A percentile compares a stretch with the other conserved stretches of the same genome.
These are phyloP conservation scores for Oedothorax gibbosus DNA, from an alignment of 1,140 invertebrate genomes.

Conservation along the genomic window DNA sequence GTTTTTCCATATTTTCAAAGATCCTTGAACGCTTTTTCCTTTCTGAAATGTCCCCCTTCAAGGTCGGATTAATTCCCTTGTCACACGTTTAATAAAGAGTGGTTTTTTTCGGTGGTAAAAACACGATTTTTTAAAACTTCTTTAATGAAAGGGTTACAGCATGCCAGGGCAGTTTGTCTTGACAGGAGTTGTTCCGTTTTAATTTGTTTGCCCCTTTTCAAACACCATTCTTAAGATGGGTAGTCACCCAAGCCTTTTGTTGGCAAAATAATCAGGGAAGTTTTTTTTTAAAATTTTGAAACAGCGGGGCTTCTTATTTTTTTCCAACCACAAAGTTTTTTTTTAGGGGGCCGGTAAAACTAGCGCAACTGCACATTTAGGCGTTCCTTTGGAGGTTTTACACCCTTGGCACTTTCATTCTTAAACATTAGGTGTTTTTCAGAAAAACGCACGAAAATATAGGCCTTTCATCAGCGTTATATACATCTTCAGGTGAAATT, in stretches of 20 bases:
- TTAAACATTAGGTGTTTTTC: too few species aligned
- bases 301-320: constrained; percentile 68
- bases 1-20: too few species aligned
- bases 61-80: constrained; percentile 61
- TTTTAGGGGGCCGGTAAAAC: too few species aligned
- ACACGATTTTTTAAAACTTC: constrained; percentile 33
- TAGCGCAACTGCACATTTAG: too few species aligned
- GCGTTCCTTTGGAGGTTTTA: too few species aligned
- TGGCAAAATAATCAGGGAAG: constrained; percentile 68
- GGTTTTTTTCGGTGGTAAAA: constrained; percentile 52
- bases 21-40: too few species aligned
- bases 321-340: too few species aligned
- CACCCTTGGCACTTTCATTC: too few species aligned
- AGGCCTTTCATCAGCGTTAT: too few species aligned
- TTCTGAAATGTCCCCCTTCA: constrained; percentile 62
- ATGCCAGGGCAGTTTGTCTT: constrained; percentile 9
- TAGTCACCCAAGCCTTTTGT: constrained; percentile 71
- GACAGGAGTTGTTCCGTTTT: constrained; percentile 5
- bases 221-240: neutral
- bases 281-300: constrained; percentile 69
- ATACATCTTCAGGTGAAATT: too few species aligned
- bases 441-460: too few species aligned
- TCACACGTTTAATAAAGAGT: constrained; percentile 63
- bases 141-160: neutral
- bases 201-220: constrained; percentile 11